Percentiles rank a stretch among this genome's conserved stretches.
phyloP scores from a whole-genome alignment of 53 echinoderm and acorn worm species.

The Holothuria leucospilota region DNA sequence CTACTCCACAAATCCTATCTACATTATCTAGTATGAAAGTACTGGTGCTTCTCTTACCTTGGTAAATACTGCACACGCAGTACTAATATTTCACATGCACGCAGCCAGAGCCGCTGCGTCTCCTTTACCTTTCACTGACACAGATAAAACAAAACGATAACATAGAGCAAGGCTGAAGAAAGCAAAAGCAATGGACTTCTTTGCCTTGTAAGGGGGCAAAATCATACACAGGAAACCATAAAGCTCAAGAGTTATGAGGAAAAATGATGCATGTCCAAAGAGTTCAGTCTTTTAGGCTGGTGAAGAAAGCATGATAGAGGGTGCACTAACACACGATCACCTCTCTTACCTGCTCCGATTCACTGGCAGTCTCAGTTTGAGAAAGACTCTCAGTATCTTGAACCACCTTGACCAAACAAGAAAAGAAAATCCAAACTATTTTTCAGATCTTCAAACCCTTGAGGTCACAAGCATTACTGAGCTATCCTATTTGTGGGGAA shows the following conservation, averaged over 20 bases:
- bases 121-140: no score
- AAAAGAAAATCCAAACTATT: conserved; percentile 21
- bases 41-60: no score
- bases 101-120: no score
- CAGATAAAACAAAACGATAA: no score
- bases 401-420: conserved; percentile 47
- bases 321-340: not conserved
- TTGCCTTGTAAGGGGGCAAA: no score
- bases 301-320: not conserved
- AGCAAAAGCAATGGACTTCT: not conserved
- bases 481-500: no score
- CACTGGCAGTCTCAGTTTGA: conserved; percentile 35
- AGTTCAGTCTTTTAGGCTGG: not conserved
- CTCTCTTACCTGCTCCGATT: conserved; percentile 40
- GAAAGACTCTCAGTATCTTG: conserved; percentile 35
- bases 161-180: not conserved
- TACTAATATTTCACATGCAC: no score
- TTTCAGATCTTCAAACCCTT: no score
- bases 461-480: no score
- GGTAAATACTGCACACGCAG: no score
- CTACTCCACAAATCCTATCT: no score
- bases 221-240: not conserved
- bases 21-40: no score
- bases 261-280: not conserved
- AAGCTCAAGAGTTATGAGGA: not conserved